Evolutionary conservation across 1,140 invertebrate species (phyloP), one percentile per base, ranked within the genome.

Genomic region (Hycleus cichorii): DNA sequence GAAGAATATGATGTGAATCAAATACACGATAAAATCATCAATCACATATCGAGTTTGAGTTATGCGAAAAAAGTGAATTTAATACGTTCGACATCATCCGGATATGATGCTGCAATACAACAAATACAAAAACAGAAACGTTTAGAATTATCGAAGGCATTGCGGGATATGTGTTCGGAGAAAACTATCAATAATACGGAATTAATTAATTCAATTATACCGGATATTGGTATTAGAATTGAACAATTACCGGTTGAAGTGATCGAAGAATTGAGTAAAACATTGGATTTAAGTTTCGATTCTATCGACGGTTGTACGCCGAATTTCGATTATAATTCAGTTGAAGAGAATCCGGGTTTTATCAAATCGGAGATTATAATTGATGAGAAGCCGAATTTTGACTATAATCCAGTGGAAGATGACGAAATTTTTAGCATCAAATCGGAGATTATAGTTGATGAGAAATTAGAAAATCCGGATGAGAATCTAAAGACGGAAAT

Each of bases 211-310:
- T 60, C 64, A 3, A 68, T 71, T 52, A 69, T 69, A 47, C 66
- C 69, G 11, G 69, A 71, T 52, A 67, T 71, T 57, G 69, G 66
- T 11, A 68, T 71, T 39, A 64, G 65, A 63, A 62, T 71, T 59
- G 64, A 68, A 58, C 60, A 69, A 40, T 59, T 71, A 49, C 69
- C 69, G 8, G 40, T 55, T 39, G 64, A 71, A 43, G 42, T 71
- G 11, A 67, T 71, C 45, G 60, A 65, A 58, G 62, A 68, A 50
- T 57, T 71, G 6, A 62, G 57, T 24, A 58, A 47, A n/a, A 64
- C 61, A 24, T 57, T 71, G 40, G 46, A 67, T 58, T 39, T 65
- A 47, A 58, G 54, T 57, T 49, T 64, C 47, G 63, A 65, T 46
- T 39, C 47, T 24, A 6, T 9, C 1, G 38, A 44, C 47, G 52